phyloP scores from a whole-genome alignment of 2,888 invertebrate genomes.

The Zele albiditarsus region DNA sequence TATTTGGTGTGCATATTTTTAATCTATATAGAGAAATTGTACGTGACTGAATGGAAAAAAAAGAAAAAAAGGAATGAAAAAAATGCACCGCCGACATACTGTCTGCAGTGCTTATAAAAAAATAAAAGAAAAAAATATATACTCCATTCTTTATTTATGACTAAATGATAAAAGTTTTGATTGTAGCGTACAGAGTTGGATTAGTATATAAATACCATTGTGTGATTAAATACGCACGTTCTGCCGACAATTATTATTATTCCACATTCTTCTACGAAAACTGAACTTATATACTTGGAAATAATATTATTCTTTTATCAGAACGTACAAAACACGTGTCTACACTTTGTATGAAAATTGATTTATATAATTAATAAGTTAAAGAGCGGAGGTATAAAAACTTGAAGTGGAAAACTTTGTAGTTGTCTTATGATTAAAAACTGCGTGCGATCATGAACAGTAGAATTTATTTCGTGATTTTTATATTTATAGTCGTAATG shows the following conservation, averaged over 20 bases:
- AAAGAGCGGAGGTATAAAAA: neutral
- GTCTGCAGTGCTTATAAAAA: neutral
- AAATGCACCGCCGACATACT: neutral
- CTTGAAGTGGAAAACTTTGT: neutral
- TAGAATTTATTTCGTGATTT: neutral
- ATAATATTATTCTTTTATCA: neutral
- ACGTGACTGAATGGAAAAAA: neutral
- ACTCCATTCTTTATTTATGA: neutral
- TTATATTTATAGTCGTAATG: neutral
- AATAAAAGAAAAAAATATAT: neutral
- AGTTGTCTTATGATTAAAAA: neutral
- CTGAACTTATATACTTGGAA: neutral
- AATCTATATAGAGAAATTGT: neutral
- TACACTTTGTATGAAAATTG: neutral
- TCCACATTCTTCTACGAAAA: neutral
- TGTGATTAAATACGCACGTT: neutral
- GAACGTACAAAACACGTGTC: neutral
- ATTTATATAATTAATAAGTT: neutral
- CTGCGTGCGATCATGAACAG: neutral
- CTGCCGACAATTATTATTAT: neutral
- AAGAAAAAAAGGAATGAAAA: neutral
- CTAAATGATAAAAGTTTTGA: conserved; percentile 3
- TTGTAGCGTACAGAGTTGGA: neutral
- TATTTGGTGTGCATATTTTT: neutral
- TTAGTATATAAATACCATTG: neutral